phyloP scores from a whole-genome alignment of 1,140 invertebrate species.

The Bombus sibiricus region DNA sequence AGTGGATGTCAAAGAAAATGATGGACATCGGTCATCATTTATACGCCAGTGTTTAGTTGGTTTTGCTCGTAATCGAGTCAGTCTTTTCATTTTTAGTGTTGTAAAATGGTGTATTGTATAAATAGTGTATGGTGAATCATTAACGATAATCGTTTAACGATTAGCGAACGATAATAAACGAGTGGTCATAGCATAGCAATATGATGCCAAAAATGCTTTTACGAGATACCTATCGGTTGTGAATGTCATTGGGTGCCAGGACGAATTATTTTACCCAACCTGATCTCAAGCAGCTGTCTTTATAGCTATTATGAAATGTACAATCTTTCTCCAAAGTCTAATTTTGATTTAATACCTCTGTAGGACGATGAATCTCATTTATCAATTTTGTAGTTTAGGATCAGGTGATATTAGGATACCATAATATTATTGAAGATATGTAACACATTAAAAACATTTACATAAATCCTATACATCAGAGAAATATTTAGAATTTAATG shows the following conservation, averaged over 20 bases:
- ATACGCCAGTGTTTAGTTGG: too few relatives aligned
- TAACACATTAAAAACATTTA: too few relatives aligned
- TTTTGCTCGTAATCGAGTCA: background rate
- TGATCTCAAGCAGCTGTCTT: background rate
- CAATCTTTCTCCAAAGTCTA: background rate
- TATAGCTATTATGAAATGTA: background rate
- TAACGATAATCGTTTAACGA: slow-evolving; percentile 3
- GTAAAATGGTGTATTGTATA: too few relatives aligned
- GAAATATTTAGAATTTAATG: too few relatives aligned
- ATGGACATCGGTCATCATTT: too few relatives aligned
- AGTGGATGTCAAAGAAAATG: too few relatives aligned
- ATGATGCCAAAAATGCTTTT: slow-evolving; percentile 54
- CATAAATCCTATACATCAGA: too few relatives aligned
- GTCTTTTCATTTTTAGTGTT: background rate
- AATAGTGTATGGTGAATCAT: background rate
- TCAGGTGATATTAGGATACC: too few relatives aligned
- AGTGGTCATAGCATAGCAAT: slow-evolving; percentile 27
- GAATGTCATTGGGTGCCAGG: slow-evolving; percentile 19
- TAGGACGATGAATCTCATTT: background rate
- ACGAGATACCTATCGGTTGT: background rate
- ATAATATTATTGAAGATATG: too few relatives aligned
- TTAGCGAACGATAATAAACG: background rate
- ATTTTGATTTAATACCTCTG: background rate
- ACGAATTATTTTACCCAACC: background rate
- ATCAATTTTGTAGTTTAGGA: too few relatives aligned